phyloP scores from a whole-genome alignment of 2,113 vertebrate species.

The Rhinogobius similis region DNA sequence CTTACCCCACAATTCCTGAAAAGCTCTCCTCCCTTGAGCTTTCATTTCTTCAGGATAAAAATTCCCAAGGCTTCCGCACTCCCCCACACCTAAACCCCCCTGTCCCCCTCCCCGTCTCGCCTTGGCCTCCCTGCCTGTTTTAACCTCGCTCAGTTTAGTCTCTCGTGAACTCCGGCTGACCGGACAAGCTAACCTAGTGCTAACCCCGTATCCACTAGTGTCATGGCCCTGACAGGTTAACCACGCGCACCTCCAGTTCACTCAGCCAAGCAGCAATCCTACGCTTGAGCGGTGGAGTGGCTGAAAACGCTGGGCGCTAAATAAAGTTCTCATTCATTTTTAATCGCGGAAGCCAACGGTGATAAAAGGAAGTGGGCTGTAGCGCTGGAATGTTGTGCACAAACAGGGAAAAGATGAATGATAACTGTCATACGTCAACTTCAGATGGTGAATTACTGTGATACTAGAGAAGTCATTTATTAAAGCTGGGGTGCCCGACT shows the following conservation, averaged over 20 bases:
- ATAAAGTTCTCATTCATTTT: constrained; percentile 67
- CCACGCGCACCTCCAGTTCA: constrained; percentile 23
- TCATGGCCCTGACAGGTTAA: constrained; percentile 38
- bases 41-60: too few species aligned
- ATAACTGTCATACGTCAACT: neutral
- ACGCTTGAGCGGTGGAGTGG: constrained; percentile 32
- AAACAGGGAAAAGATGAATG: constrained; percentile 39
- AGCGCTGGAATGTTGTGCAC: constrained; percentile 38
- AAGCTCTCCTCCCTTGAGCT: constrained; percentile 26
- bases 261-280: constrained; percentile 28
- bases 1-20: constrained; percentile 41
- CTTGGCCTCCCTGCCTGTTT: neutral
- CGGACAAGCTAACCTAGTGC: constrained; percentile 61
- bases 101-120: neutral
- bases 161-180: constrained; percentile 65
- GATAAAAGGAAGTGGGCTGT: constrained; percentile 5
- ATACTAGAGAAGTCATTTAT: neutral
- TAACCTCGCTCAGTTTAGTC: neutral
- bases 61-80: too few species aligned
- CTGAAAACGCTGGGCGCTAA: constrained; percentile 35
- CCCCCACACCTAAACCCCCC: constrained; percentile 22
- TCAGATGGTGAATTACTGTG: neutral
- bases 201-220: constrained; percentile 55
- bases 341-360: constrained; percentile 40
- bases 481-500: too few species aligned